Evolutionary conservation across 2,888 invertebrate genomes (phyloP).

Genomic region (Margaritifera margaritifera): DNA sequence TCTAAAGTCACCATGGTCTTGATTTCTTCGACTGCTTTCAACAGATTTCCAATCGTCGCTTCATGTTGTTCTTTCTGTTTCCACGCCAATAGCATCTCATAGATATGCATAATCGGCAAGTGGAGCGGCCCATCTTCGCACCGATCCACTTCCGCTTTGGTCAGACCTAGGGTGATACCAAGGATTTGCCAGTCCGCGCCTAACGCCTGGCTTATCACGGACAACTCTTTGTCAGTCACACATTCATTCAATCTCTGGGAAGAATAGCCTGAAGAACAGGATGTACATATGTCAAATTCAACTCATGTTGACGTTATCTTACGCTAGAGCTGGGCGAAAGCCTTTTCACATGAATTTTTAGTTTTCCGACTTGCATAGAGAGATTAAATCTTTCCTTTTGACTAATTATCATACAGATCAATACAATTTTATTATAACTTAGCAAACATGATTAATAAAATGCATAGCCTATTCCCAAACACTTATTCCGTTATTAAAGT

Average conservation of each 20-base stretch:
- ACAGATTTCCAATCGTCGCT: background rate
- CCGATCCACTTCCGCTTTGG: constrained; percentile 11
- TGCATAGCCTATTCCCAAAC: too few species aligned
- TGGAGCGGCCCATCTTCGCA: constrained; percentile 4
- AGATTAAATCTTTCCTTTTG: too few species aligned
- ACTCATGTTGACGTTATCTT: background rate
- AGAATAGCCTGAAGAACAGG: constrained; percentile 13
- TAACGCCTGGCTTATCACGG: constrained; percentile 14
- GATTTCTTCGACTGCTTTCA: too few species aligned
- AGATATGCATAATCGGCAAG: constrained; percentile 3
- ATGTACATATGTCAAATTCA: constrained; percentile 6
- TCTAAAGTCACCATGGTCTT: constrained; percentile 10
- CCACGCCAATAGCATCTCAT: constrained; percentile 12
- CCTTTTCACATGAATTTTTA: background rate
- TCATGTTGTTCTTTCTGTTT: background rate
- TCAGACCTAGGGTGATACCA: constrained; percentile 11
- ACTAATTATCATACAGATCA: too few species aligned
- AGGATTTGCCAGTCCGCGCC: constrained; percentile 22
- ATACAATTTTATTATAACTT: too few species aligned
- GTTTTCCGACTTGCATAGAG: too few species aligned
- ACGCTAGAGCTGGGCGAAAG: background rate
- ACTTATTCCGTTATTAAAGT: too few species aligned
- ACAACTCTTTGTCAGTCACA: constrained; percentile 5
- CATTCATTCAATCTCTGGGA: background rate
- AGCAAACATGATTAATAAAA: too few species aligned